Percentiles rank a stretch among this genome's conserved stretches.
Evolutionary conservation across 2,797 vertebrate genomes (phyloP).

Genomic region (Propithecus perrieri): DNA sequence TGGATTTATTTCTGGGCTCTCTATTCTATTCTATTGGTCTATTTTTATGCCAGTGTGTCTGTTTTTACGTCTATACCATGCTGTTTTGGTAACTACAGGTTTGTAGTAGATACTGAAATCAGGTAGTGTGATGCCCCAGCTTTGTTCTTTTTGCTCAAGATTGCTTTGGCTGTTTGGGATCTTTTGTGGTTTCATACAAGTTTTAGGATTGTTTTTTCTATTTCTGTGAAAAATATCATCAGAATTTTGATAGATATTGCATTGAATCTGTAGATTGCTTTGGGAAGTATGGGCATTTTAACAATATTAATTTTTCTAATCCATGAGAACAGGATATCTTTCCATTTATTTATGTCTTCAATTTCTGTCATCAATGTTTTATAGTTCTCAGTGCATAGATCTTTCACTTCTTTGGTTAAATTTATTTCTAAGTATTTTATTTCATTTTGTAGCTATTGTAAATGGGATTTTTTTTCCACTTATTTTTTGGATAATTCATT

Average conservation of each 20-base stretch:
- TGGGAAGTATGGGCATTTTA: not conserved
- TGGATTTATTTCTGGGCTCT: not conserved
- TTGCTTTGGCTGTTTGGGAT: not conserved
- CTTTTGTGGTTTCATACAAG: not conserved
- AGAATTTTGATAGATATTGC: not conserved
- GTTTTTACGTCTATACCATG: not conserved
- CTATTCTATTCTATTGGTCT: not conserved
- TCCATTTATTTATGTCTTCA: not conserved
- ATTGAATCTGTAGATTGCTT: not conserved
- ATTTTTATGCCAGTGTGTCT: not conserved
- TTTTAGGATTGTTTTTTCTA: not conserved
- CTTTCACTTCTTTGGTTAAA: not conserved
- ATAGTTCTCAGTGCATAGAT: not conserved
- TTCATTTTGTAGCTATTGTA: not conserved
- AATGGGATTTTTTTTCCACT: not conserved
- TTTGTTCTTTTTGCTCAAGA: not conserved
- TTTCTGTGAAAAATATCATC: not conserved
- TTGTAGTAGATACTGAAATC: not conserved
- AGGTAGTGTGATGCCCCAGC: not conserved
- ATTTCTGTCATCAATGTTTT: not conserved
- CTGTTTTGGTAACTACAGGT: not conserved
- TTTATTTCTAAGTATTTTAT: not conserved
- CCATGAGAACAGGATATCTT: not conserved
- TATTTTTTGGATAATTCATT: not conserved
- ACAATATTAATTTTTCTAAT: not conserved